phyloP scores from a whole-genome alignment of 2,113 vertebrate species.

The Oplegnathus fasciatus region DNA sequence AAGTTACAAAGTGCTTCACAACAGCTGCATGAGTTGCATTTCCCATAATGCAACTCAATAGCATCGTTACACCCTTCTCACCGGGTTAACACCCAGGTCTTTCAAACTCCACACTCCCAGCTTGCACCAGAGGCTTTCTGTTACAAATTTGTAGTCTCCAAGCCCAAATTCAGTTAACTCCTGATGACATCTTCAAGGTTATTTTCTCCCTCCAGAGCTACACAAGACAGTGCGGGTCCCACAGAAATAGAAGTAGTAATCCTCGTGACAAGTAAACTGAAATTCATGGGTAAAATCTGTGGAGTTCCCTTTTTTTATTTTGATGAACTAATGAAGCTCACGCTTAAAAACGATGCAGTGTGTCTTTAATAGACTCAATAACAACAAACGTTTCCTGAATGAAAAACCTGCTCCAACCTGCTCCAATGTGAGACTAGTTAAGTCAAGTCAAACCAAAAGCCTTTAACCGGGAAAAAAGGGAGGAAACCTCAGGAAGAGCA shows the following conservation, averaged over 20 bases:
- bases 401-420: not conserved
- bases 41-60: not conserved
- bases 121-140: constrained; percentile 1
- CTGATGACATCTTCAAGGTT: not conserved
- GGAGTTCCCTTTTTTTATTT: not conserved
- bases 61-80: not conserved
- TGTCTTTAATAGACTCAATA: not conserved
- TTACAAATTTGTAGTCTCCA: not conserved
- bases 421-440: not conserved
- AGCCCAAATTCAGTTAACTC: not conserved
- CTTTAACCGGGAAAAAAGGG: not conserved
- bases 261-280: not conserved
- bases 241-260: not conserved
- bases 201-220: not conserved
- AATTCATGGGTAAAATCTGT: not conserved
- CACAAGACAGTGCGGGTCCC: not conserved
- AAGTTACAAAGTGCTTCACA: not conserved
- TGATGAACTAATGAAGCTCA: not conserved
- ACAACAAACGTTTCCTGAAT: not conserved
- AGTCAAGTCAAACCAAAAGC: constrained; percentile 4
- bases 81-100: not conserved
- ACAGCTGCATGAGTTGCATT: not conserved
- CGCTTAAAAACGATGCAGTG: too few species aligned
- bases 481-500: not conserved
- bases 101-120: not conserved